These are phyloP conservation scores for Edolisoma coerulescens DNA, from an alignment of 2,113 vertebrate genomes.

Conservation along the genomic window DNA sequence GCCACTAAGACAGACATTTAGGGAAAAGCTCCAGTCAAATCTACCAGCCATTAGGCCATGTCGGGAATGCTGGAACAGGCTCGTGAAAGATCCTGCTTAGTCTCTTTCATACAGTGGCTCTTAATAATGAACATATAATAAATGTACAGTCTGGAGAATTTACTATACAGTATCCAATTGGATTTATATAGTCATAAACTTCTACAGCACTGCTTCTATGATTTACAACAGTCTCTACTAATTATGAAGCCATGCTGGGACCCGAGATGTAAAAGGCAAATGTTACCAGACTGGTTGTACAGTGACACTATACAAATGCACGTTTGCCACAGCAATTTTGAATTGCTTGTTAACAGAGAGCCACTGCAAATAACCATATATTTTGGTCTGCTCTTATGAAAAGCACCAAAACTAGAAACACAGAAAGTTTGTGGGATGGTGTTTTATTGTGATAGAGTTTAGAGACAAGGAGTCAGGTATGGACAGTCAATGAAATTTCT, in stretches of 20 bases:
- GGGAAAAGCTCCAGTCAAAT: slow-evolving; percentile 14
- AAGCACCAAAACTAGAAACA: not conserved
- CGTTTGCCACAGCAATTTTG: not conserved
- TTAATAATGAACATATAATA: slow-evolving; percentile 69
- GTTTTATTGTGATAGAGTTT: not conserved
- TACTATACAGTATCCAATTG: slow-evolving; percentile 62
- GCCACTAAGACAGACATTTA: slow-evolving; percentile 31
- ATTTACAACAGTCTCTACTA: slow-evolving; percentile 61
- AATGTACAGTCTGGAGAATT: slow-evolving; percentile 66
- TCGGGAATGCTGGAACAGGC: slow-evolving; percentile 36
- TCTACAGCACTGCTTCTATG: slow-evolving; percentile 59
- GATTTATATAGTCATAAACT: slow-evolving; percentile 72
- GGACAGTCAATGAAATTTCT: not conserved
- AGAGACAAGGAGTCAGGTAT: not conserved
- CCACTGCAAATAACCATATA: not conserved
- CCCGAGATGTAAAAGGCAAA: slow-evolving; percentile 32
- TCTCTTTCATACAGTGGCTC: slow-evolving; percentile 38
- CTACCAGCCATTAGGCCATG: slow-evolving; percentile 54
- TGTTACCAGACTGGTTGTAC: slow-evolving; percentile 9
- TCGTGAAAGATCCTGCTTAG: slow-evolving; percentile 37
- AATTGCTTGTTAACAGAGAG: slow-evolving; percentile 9
- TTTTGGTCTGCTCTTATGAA: not conserved
- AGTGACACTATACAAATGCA: not conserved
- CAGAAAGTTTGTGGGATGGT: not conserved
- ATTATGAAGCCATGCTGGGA: slow-evolving; percentile 51